A percentile compares a stretch with the other conserved stretches of the same genome.
These are phyloP conservation scores for Eleutherodactylus coqui DNA, from an alignment of 2,797 vertebrate genomes.

Conservation along the genomic window DNA sequence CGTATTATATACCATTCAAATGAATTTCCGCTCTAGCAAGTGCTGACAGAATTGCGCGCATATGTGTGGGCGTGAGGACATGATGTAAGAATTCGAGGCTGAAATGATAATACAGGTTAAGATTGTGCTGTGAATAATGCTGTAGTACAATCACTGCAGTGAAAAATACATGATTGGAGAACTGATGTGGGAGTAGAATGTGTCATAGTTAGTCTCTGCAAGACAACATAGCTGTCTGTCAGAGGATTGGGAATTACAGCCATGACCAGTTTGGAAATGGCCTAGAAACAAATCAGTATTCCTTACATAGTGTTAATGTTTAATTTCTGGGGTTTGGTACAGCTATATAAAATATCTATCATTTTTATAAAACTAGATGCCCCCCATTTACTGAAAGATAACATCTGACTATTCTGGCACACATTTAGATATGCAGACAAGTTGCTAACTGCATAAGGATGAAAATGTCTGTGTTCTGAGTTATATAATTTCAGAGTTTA, in stretches of 20 bases:
- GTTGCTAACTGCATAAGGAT: not conserved
- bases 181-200: conserved; percentile 9
- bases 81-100: conserved; percentile 13
- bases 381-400: not conserved
- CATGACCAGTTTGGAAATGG: not conserved
- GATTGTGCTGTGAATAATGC: conserved; percentile 30
- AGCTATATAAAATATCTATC: not conserved
- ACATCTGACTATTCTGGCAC: not conserved
- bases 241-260: not conserved
- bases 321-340: not conserved
- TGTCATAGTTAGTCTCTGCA: conserved; percentile 25
- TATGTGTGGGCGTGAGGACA: conserved; percentile 34
- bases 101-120: conserved; percentile 37
- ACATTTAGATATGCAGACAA: not conserved
- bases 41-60: conserved; percentile 32
- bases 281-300: not conserved
- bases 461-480: not conserved
- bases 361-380: not conserved
- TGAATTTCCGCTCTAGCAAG: conserved; percentile 15
- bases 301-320: not conserved
- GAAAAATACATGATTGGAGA: not conserved
- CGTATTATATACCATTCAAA: conserved; percentile 32
- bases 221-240: conserved; percentile 25
- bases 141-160: not conserved
- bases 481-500: not conserved